phyloP scores from a whole-genome alignment of 2,113 vertebrate genomes.

The Gnathonemus echidnorhynchus region DNA sequence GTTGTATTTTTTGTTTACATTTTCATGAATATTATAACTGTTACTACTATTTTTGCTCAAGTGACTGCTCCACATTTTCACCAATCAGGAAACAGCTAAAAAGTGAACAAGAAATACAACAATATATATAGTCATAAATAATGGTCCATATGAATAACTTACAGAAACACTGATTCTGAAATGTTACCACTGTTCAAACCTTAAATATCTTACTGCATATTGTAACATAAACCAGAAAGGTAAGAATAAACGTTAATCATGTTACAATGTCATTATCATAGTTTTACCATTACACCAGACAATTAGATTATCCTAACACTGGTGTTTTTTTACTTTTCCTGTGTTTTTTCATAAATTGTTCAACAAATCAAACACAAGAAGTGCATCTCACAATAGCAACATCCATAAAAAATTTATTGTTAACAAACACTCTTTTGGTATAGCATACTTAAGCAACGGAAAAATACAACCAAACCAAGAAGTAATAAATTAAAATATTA shows the following conservation, averaged over 20 bases:
- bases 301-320: conserved; percentile 90
- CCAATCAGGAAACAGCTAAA: conserved; percentile 87
- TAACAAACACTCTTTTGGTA: conserved; percentile 94
- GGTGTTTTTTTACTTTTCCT: conserved; percentile 59
- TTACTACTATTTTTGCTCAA: conserved; percentile 79
- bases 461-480: conserved; percentile 60
- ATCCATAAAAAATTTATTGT: conserved; percentile 87
- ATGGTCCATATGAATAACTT: conserved; percentile 87
- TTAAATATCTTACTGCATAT: conserved; percentile 86
- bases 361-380: conserved; percentile 84
- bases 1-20: conserved; percentile 63
- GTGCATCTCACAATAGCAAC: conserved; percentile 97
- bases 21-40: conserved; percentile 55
- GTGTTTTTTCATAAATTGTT: conserved; percentile 53
- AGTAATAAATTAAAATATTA: conserved; percentile 75
- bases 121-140: conserved; percentile 55
- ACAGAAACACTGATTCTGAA: conserved; percentile 63
- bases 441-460: conserved; percentile 74
- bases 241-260: conserved; percentile 67
- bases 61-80: conserved; percentile 98
- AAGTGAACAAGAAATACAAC: conserved; percentile 53
- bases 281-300: conserved; percentile 86
- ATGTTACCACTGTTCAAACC: conserved; percentile 83
- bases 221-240: conserved; percentile 81
- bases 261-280: conserved; percentile 80